Percentiles rank a stretch among this genome's conserved stretches.
Conservation (phyloP, 2,797 vertebrate species). For the Heterohyrax brucei region DNA sequence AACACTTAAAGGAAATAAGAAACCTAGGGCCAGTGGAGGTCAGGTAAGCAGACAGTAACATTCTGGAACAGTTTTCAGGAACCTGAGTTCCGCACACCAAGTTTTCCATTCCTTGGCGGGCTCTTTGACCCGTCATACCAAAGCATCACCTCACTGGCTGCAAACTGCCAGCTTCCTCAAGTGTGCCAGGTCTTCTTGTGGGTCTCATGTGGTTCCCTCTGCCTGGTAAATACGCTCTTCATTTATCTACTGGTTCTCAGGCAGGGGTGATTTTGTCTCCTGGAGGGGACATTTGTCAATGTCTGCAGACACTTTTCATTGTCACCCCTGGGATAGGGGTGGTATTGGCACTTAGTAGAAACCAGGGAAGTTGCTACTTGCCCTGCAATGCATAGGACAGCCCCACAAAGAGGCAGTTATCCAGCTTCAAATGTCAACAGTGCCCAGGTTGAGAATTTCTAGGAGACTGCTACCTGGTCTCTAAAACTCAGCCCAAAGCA, state of each 20-base stretch:
- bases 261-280: background rate
- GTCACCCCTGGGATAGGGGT: background rate
- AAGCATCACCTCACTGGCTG: background rate
- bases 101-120: background rate
- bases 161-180: background rate
- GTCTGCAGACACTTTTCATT: background rate
- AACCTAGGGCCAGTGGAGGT: background rate
- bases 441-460: background rate
- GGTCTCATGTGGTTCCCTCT: background rate
- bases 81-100: background rate
- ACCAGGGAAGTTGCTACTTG: background rate
- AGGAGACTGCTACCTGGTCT: background rate
- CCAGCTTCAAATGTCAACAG: background rate
- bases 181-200: background rate
- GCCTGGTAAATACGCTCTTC: background rate
- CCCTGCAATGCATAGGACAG: background rate
- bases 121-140: fast-evolving
- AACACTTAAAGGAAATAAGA: background rate
- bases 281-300: background rate
- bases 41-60: no score
- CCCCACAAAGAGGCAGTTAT: fast-evolving
- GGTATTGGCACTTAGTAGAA: background rate
- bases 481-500: background rate
- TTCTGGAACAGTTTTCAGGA: background rate
- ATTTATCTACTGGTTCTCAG: background rate